These are phyloP conservation scores for Macropodus opercularis DNA, from an alignment of 2,797 vertebrate species.

Conservation along the genomic window DNA sequence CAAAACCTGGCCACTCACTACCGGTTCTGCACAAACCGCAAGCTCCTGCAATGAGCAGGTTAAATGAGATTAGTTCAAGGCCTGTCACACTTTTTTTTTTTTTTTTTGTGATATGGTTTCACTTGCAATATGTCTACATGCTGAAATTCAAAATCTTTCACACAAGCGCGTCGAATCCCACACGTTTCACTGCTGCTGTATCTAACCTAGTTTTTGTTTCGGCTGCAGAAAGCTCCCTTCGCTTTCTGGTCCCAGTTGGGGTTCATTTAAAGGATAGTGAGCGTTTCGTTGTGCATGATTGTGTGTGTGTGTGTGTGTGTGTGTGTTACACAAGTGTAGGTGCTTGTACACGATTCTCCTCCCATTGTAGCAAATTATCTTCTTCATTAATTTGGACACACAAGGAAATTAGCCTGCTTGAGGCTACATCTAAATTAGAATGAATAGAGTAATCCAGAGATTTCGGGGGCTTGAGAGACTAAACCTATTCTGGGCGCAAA, in stretches of 20 bases:
- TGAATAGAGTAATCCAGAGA: constrained; percentile 65
- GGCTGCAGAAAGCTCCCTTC: constrained; percentile 38
- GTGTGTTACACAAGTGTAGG: no score
- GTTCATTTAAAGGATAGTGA: constrained; percentile 64
- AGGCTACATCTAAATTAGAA: constrained; percentile 77
- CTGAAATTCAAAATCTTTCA: constrained; percentile 38
- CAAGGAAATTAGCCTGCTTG: constrained; percentile 74
- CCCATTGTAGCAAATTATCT: constrained; percentile 72
- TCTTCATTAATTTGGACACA: constrained; percentile 79
- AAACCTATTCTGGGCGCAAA: constrained; percentile 49
- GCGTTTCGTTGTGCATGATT: background rate
- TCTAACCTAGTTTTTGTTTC: constrained; percentile 67
- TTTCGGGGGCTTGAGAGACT: constrained; percentile 63
- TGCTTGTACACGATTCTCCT: no score
- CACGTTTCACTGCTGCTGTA: constrained; percentile 40
- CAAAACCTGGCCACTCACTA: background rate
- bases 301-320: constrained; percentile 21
- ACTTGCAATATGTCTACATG: constrained; percentile 8
- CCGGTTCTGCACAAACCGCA: constrained; percentile 12
- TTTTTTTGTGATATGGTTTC: constrained; percentile 31
- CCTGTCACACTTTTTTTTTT: constrained; percentile 55
- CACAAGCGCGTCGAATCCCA: constrained; percentile 37
- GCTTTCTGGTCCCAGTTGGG: constrained; percentile 49
- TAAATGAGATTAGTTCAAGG: constrained; percentile 44
- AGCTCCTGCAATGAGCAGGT: constrained; percentile 41